Percentiles rank a stretch among this genome's conserved stretches.
Evolutionary conservation across 2,113 vertebrate genomes (phyloP).

Genomic region (Salvator merianae): DNA sequence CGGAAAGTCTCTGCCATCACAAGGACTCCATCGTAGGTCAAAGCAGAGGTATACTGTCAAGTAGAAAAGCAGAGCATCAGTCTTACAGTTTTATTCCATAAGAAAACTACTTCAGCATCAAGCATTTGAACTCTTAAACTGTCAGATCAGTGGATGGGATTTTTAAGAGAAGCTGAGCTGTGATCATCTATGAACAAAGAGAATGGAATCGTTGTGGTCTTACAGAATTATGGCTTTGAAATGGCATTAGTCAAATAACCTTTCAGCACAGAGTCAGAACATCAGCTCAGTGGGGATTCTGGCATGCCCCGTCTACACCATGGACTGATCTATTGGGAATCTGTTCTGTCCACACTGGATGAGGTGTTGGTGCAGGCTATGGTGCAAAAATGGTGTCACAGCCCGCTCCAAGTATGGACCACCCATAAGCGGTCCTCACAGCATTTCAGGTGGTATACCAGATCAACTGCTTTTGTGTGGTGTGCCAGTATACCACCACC

Average conservation of each 20-base stretch:
- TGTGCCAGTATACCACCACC: too few species aligned
- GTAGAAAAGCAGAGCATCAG: constrained; percentile 35
- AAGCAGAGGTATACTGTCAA: constrained; percentile 91
- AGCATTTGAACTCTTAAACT: not conserved
- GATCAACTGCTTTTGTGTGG: too few species aligned
- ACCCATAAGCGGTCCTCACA: too few species aligned
- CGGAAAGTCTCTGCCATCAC: constrained; percentile 99
- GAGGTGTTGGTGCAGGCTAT: too few species aligned
- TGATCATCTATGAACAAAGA: constrained; percentile 4
- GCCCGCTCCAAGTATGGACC: too few species aligned
- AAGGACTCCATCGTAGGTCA: constrained; percentile 96
- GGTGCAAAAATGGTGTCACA: too few species aligned
- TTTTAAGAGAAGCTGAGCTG: not conserved
- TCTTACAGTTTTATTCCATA: not conserved
- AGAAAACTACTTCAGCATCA: not conserved
- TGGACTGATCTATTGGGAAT: too few species aligned
- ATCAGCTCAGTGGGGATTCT: too few species aligned
- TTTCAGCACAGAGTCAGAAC: too few species aligned
- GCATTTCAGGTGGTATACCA: too few species aligned
- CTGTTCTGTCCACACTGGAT: too few species aligned
- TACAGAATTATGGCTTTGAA: constrained; percentile 19
- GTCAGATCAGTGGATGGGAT: not conserved
- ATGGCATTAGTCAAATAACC: not conserved
- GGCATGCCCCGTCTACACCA: too few species aligned
- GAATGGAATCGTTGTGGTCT: not conserved